Percentiles rank a stretch among this genome's conserved stretches.
Conservation (phyloP, 2,113 vertebrate genomes). For the Neogale vison region DNA sequence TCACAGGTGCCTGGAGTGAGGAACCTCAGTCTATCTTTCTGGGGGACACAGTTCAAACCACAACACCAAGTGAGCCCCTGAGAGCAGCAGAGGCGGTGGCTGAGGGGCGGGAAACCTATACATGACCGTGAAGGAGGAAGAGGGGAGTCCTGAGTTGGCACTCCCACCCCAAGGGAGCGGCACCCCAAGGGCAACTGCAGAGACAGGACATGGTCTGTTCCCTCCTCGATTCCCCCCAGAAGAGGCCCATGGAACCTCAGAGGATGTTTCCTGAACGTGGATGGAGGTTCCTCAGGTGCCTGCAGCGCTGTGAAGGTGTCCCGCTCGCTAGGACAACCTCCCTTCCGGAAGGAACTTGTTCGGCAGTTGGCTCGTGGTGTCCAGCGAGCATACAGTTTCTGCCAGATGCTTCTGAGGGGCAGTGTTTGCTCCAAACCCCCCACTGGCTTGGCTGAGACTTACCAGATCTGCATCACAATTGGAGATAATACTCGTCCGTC, state of each 20-base stretch:
- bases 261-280: fast-evolving
- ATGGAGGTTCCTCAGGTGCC: background rate
- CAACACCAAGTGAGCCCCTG: background rate
- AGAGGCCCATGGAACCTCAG: background rate
- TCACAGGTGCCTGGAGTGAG: background rate
- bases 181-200: background rate
- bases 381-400: background rate
- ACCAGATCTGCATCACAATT: too few species aligned
- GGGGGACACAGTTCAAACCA: background rate
- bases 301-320: fast-evolving
- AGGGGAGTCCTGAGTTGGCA: too few species aligned
- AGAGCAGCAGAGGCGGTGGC: background rate
- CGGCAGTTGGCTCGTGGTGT: background rate
- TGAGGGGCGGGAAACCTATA: background rate
- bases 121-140: background rate
- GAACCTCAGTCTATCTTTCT: background rate
- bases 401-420: background rate
- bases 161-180: background rate
- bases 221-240: background rate
- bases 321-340: background rate
- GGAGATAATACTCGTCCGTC: background rate
- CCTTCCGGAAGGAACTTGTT: background rate
- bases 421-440: background rate
- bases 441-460: background rate
- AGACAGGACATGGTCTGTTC: background rate